phyloP scores from a whole-genome alignment of 2,113 vertebrate species.

The Cathartes aura region DNA sequence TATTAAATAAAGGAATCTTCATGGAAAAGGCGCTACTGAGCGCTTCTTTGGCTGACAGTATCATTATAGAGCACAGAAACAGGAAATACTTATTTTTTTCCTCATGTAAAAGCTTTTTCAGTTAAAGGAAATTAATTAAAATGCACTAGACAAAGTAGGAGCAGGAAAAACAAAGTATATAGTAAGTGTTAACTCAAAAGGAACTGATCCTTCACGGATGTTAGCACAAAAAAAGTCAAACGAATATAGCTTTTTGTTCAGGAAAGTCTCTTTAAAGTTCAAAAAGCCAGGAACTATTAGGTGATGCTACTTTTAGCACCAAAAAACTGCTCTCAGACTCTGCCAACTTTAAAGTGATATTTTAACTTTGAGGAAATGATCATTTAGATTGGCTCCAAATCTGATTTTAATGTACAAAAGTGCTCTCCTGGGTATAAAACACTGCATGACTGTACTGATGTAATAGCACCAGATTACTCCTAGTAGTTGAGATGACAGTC shows the following conservation, averaged over 20 bases:
- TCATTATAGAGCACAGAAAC: not conserved
- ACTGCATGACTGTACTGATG: not conserved
- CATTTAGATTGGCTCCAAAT: slow-evolving; percentile 32
- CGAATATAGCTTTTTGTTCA: not conserved
- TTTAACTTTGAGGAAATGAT: slow-evolving; percentile 26
- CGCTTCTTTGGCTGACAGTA: not conserved
- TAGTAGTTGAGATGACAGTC: slow-evolving; percentile 1
- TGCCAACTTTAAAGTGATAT: not conserved
- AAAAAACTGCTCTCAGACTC: slow-evolving; percentile 12
- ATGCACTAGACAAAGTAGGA: not conserved
- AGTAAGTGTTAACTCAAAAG: not conserved
- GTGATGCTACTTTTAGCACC: slow-evolving; percentile 41
- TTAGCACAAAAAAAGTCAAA: not conserved
- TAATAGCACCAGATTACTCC: slow-evolving; percentile 31
- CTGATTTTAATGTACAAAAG: slow-evolving; percentile 17
- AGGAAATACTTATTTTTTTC: not conserved
- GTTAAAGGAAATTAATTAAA: slow-evolving; percentile 6
- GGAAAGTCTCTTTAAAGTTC: not conserved
- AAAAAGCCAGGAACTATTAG: slow-evolving; percentile 2
- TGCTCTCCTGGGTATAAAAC: slow-evolving; percentile 28
- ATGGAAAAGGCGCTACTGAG: not conserved
- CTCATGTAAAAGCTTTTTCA: not conserved
- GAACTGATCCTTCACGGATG: not conserved
- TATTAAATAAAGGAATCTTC: not conserved
- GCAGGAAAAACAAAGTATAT: not conserved